Conservation (phyloP, 2,113 vertebrate species). For the Columba janthina region DNA sequence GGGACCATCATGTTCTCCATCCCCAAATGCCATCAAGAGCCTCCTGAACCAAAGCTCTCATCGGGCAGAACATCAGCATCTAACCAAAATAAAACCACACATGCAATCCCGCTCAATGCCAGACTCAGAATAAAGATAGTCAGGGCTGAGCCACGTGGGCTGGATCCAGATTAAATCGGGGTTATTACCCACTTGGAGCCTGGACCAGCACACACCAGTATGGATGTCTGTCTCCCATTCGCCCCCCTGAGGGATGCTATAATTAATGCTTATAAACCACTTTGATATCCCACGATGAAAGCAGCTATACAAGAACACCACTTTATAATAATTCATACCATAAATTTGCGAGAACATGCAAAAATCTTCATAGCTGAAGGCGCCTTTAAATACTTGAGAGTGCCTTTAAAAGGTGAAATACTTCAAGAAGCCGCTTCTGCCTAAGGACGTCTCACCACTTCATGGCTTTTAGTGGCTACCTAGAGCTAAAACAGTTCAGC, state of each 20-base stretch:
- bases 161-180: background rate
- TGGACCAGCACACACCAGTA: background rate
- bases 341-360: constrained; percentile 50
- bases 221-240: background rate
- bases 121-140: too few species aligned
- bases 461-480: constrained; percentile 29
- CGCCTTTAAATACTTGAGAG: constrained; percentile 60
- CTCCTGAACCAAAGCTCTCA: background rate
- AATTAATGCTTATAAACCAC: constrained; percentile 55
- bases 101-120: too few species aligned
- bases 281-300: constrained; percentile 67
- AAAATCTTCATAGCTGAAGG: constrained; percentile 59
- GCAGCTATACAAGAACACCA: constrained; percentile 21
- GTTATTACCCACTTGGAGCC: background rate
- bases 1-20: fast-evolving
- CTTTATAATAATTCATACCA: constrained; percentile 52
- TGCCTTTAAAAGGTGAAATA: constrained; percentile 28
- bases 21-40: background rate
- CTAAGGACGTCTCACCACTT: constrained; percentile 29
- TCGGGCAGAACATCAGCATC: too few species aligned
- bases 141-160: background rate
- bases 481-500: background rate
- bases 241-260: constrained; percentile 19
- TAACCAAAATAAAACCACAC: too few species aligned
- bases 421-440: constrained; percentile 8